Conservation (phyloP, 2,888 invertebrate genomes). For the Pyrocoelia pectoralis region DNA sequence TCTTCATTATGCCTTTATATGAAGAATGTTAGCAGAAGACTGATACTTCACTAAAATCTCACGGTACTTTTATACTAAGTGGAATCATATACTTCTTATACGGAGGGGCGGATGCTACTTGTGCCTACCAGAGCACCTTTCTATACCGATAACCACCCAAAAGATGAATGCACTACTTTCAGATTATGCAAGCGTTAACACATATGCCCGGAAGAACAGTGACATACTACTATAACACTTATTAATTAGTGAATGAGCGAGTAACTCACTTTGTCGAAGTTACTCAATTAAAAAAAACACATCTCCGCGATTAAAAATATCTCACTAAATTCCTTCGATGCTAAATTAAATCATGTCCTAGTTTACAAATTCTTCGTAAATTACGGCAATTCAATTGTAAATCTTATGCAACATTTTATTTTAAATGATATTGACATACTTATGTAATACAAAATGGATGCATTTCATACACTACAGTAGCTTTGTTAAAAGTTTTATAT, state of each 20-base stretch:
- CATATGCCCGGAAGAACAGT: conserved; percentile 35
- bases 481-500: neutral
- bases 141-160: conserved; percentile 46
- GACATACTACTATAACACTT: conserved; percentile 11
- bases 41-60: conserved; percentile 44
- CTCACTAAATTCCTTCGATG: neutral
- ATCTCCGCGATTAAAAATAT: neutral
- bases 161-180: conserved; percentile 51
- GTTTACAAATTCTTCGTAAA: conserved; percentile 8
- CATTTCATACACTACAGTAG: neutral
- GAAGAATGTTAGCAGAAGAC: conserved; percentile 51
- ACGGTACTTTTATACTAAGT: conserved; percentile 50
- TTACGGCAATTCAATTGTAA: conserved; percentile 7
- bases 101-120: conserved; percentile 49
- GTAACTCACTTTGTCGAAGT: neutral
- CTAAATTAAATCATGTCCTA: neutral
- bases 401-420: conserved; percentile 3
- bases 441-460: conserved; percentile 2
- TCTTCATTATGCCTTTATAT: conserved; percentile 51
- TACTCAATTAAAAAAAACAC: neutral
- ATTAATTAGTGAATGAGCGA: neutral
- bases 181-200: conserved; percentile 44
- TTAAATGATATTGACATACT: conserved; percentile 10
- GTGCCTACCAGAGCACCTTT: conserved; percentile 44
- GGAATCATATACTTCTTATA: conserved; percentile 38